A percentile compares a stretch with the other conserved stretches of the same genome.
These are phyloP conservation scores for Syritta pipiens DNA, from an alignment of 2,888 invertebrate genomes.

Conservation along the genomic window DNA sequence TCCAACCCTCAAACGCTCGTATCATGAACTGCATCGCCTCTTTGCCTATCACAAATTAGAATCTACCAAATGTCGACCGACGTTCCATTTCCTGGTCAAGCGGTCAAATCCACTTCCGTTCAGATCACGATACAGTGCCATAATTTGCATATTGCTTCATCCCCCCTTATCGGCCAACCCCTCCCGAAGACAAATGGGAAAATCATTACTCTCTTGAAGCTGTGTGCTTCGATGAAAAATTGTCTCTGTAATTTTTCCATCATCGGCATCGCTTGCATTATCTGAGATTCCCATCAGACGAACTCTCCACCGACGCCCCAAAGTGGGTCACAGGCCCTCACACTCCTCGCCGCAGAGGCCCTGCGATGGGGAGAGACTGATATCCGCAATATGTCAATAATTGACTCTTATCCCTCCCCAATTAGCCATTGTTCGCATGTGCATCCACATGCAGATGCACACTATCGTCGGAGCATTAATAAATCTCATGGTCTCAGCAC, in stretches of 20 bases:
- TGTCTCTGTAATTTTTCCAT: constrained; percentile 30
- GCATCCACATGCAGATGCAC: constrained; percentile 9
- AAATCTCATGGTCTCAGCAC: constrained; percentile 46
- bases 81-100: constrained; percentile 1
- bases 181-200: constrained; percentile 32
- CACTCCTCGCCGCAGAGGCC: not conserved
- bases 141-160: constrained; percentile 5
- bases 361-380: constrained; percentile 24
- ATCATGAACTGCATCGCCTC: no score
- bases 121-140: not conserved
- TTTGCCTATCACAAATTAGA: no score
- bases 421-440: constrained; percentile 49
- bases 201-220: constrained; percentile 44
- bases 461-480: constrained; percentile 46
- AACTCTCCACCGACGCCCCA: not conserved
- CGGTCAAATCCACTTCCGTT: constrained; percentile 7
- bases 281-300: constrained; percentile 17
- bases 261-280: constrained; percentile 32
- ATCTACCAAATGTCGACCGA: not conserved
- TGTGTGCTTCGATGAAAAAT: constrained; percentile 46
- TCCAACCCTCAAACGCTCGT: no score
- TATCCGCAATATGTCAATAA: constrained; percentile 67
- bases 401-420: constrained; percentile 50
- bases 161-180: not conserved
- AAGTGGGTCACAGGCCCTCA: constrained; percentile 22